These are phyloP conservation scores for Pedionomus torquatus DNA, from an alignment of 2,113 vertebrate species.

Conservation along the genomic window DNA sequence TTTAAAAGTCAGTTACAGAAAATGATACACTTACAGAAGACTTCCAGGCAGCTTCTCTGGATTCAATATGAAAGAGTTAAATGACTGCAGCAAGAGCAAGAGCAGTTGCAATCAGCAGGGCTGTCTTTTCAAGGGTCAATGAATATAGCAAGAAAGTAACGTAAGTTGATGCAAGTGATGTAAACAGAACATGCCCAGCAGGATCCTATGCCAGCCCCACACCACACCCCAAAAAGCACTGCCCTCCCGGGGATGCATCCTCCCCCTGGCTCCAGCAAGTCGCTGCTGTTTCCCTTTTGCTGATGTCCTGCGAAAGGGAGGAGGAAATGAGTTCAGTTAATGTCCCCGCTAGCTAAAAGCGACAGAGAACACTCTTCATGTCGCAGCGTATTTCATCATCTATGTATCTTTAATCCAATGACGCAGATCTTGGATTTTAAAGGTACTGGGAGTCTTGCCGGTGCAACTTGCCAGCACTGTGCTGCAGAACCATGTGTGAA, in stretches of 20 bases:
- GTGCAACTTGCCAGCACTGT: not conserved
- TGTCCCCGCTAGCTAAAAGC: not conserved
- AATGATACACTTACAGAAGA: not conserved
- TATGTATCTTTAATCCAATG: not conserved
- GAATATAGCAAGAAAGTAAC: rapidly evolving
- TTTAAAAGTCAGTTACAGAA: not conserved
- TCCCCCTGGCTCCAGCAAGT: not conserved
- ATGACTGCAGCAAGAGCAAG: not conserved
- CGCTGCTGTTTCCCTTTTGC: not conserved
- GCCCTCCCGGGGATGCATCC: rapidly evolving
- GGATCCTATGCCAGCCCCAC: not conserved
- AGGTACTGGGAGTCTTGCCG: not conserved
- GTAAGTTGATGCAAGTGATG: not conserved
- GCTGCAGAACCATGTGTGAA: rapidly evolving
- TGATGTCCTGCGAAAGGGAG: not conserved
- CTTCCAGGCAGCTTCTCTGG: not conserved
- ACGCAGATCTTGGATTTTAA: not conserved
- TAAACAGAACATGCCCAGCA: not conserved
- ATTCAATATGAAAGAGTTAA: not conserved
- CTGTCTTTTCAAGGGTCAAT: not conserved
- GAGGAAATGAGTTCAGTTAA: not conserved
- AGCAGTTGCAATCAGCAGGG: not conserved
- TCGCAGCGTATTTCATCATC: rapidly evolving
- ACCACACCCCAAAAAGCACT: not conserved
- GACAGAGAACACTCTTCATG: not conserved